Evolutionary conservation across 2,888 invertebrate species (phyloP), one percentile per base, ranked within the genome.

Genomic region (Eilema caniola): DNA sequence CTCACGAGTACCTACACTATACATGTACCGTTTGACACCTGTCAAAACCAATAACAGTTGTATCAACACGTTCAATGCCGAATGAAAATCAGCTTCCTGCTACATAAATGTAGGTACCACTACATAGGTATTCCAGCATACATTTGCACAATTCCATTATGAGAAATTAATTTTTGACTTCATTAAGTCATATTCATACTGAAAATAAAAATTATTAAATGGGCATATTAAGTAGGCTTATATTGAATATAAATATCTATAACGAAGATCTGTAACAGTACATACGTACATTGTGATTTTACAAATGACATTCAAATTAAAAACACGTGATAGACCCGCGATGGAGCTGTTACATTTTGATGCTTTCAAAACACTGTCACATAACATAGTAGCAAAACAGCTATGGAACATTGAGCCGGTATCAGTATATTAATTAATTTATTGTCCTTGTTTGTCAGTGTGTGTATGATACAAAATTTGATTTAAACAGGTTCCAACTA

Each of bases 61-160:
- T 83, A 79, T 81, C 79, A 82, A 89, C 82, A 88, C 76, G 73
- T 71, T 86, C 87, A 88, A 89, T 87, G 86, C 78, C 86, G 67
- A 66, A 68, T n/a, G 68, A 67, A 72, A 77, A 78, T 64, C 73
- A 65, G 59, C 41, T 65, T 64, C 59, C 69, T 65, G 53, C 67
- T 53, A 53, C 53, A 53, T n/a, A 53, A 14, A 16, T 10, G n/a
- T n/a, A n/a, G n/a, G 31, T 61, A 61, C n/a, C 16, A 25, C 25
- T 24, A 25, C 33, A 16, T 24, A 14, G 2, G 28, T 60, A 60
- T 31, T 10, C 25, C 28, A 28, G 31, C 8, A 25, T 20, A 28
- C 2, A 12, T 28, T 20, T 60, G 60, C n/a, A 10, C 11, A 31
- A 53, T 53, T n/a, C n/a, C 20, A 20, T 8, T n/a, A 53, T n/a